These are phyloP conservation scores for Ceuthmochares aereus DNA, from an alignment of 2,113 vertebrate species.

Conservation along the genomic window DNA sequence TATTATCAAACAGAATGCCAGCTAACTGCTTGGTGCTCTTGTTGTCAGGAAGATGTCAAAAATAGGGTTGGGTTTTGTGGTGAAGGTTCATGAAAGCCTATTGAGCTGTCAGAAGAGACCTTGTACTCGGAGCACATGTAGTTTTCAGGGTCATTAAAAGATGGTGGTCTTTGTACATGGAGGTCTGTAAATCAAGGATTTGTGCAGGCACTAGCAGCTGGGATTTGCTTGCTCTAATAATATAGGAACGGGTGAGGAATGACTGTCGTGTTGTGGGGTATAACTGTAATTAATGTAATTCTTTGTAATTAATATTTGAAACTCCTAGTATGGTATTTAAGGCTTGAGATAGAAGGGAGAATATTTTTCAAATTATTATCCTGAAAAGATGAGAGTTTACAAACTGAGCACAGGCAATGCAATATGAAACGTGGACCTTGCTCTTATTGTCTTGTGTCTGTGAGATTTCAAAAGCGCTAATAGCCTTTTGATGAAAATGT, in stretches of 20 bases:
- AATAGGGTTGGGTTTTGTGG: background rate
- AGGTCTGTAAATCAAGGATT: background rate
- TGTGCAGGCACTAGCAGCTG: background rate
- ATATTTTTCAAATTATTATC: background rate
- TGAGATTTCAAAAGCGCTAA: background rate
- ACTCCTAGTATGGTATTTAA: background rate
- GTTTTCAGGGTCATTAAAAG: background rate
- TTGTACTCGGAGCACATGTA: background rate
- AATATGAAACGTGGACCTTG: background rate
- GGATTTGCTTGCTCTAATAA: background rate
- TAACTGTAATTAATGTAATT: background rate
- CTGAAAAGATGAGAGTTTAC: background rate
- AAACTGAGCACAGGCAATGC: background rate
- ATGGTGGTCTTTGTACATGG: background rate
- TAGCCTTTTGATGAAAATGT: slow-evolving; percentile 25
- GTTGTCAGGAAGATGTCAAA: background rate
- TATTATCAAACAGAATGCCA: background rate
- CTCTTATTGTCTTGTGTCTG: background rate
- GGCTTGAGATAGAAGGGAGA: background rate
- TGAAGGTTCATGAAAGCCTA: background rate
- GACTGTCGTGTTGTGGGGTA: background rate
- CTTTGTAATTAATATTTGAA: background rate
- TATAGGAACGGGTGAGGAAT: background rate
- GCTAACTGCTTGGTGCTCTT: accelerated
- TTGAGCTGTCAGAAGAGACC: background rate